A percentile compares a stretch with the other conserved stretches of the same genome.
Evolutionary conservation across 2,888 invertebrate species (phyloP).

Genomic region (Lamellibrachia columna): DNA sequence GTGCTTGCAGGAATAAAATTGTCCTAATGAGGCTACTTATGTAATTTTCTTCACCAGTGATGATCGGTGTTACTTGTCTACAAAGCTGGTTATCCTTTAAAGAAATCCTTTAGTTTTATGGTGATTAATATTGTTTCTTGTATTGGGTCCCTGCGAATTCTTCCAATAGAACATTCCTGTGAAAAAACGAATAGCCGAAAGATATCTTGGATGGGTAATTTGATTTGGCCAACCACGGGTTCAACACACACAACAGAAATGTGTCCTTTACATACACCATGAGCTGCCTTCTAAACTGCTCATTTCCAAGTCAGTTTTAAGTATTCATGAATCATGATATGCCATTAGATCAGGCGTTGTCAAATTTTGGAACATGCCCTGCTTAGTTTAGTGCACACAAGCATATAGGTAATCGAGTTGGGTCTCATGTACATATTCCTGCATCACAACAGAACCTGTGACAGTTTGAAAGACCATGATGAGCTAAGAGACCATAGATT

Average conservation of each 20-base stretch:
- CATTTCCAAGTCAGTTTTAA: not conserved
- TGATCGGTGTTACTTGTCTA: not conserved
- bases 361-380: not conserved
- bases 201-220: not conserved
- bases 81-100: not conserved
- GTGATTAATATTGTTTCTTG: not conserved
- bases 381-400: not conserved
- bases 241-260: not conserved
- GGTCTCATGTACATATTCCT: not conserved
- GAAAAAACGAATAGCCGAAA: not conserved
- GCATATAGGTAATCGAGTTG: not conserved
- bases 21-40: not conserved
- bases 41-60: not conserved
- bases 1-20: not conserved
- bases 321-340: conserved; percentile 2
- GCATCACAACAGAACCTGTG: not conserved
- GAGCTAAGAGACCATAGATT: not conserved
- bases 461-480: not conserved
- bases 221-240: not conserved
- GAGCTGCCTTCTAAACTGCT: not conserved
- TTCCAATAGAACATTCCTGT: not conserved
- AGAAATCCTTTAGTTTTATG: not conserved
- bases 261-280: not conserved
- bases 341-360: not conserved
- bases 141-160: not conserved